Evolutionary conservation across 2,888 invertebrate genomes (phyloP).

Genomic region (Hirtodrosophila histrioides): DNA sequence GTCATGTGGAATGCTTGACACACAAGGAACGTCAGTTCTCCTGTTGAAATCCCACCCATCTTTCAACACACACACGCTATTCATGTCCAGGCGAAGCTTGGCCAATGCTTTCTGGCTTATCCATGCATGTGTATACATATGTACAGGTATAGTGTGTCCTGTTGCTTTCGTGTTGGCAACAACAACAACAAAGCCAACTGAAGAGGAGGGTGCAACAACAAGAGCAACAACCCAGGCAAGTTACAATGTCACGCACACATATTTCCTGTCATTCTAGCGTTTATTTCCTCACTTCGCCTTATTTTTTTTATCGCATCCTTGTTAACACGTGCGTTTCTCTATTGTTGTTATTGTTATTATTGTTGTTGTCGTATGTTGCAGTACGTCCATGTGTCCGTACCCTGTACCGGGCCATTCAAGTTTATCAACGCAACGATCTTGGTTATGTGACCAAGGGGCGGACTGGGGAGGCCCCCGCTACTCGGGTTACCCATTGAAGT

Average conservation of each 20-base stretch:
- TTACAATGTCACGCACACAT: constrained; percentile 78
- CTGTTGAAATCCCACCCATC: constrained; percentile 35
- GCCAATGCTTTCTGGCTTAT: constrained; percentile 15
- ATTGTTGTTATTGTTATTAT: constrained; percentile 40
- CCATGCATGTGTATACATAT: constrained; percentile 15
- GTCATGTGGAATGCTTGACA: constrained; percentile 36
- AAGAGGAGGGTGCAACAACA: neutral
- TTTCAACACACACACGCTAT: constrained; percentile 21
- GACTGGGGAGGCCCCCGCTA: constrained; percentile 14
- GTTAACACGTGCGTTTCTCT: constrained; percentile 72
- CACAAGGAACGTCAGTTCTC: constrained; percentile 22
- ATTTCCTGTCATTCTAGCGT: constrained; percentile 76
- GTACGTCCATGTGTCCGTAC: constrained; percentile 27
- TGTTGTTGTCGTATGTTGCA: constrained; percentile 38
- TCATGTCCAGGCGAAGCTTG: constrained; percentile 33
- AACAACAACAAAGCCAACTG: neutral
- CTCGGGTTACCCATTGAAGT: constrained; percentile 22
- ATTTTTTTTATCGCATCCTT: constrained; percentile 69
- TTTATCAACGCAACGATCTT: constrained; percentile 65
- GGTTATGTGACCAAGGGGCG: constrained; percentile 41
- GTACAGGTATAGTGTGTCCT: constrained; percentile 48
- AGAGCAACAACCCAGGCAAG: constrained; percentile 33
- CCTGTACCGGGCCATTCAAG: constrained; percentile 36
- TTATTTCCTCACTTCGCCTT: constrained; percentile 69
- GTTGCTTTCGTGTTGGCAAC: constrained; percentile 47